phyloP scores from a whole-genome alignment of 1,140 invertebrate genomes.

The Drosophila fuyamai region DNA sequence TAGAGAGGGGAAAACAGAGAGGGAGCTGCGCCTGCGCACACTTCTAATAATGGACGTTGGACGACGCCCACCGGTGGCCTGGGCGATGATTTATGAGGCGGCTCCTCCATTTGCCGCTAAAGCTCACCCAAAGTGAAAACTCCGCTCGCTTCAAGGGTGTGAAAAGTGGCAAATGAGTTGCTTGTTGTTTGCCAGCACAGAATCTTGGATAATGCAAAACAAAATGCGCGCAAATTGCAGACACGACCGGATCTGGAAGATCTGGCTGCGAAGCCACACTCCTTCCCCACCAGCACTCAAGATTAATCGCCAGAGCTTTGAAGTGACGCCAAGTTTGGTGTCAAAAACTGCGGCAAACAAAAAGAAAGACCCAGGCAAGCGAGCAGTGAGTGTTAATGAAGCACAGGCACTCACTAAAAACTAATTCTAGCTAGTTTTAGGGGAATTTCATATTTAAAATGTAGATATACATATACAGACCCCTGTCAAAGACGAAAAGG shows the following conservation, averaged over 20 bases:
- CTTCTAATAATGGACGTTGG: conserved; percentile 74
- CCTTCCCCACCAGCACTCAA: conserved; percentile 24
- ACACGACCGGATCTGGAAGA: conserved; percentile 43
- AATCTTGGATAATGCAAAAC: conserved; percentile 45
- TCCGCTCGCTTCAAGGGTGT: conserved; percentile 43
- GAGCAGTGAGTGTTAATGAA: conserved; percentile 66
- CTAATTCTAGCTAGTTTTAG: neutral
- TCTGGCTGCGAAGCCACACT: conserved; percentile 1
- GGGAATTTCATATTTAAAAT: neutral
- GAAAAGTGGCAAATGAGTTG: conserved; percentile 64
- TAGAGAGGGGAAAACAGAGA: neutral
- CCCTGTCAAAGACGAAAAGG: too few species aligned
- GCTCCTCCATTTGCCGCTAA: conserved; percentile 57
- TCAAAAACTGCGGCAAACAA: conserved; percentile 58
- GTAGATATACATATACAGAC: too few species aligned
- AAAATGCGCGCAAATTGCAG: conserved; percentile 70
- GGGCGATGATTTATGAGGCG: conserved; percentile 74
- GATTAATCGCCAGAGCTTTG: conserved; percentile 69
- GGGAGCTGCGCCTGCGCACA: conserved; percentile 60
- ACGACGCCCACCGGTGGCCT: conserved; percentile 65
- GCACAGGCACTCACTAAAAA: conserved; percentile 24
- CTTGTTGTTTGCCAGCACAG: conserved; percentile 43
- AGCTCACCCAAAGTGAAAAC: conserved; percentile 26
- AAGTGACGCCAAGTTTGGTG: conserved; percentile 55
- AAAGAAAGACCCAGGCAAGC: conserved; percentile 20